Base-by-base conservation (phyloP, 2,888 invertebrate species). In the Chydorus sphaericus region DNA sequence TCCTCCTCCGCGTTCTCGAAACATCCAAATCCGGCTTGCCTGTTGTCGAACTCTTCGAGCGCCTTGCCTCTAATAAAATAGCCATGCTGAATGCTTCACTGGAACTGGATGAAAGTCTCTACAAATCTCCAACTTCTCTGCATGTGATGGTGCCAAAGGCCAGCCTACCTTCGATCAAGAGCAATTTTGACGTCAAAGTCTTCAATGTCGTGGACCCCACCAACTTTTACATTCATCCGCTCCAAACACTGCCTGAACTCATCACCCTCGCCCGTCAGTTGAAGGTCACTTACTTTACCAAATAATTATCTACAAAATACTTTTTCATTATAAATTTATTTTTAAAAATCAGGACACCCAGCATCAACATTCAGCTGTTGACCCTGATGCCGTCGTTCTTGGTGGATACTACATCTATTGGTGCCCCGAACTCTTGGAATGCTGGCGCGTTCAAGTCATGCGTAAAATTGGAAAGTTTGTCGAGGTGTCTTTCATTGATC, bases 41-140 rank as follows among this genome's bases (percentile, higher is more conserved):
- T 16, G 23, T 52, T 16, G 52, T 52, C 4, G 52, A 52, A 23
- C 33, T 52, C 10, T 52, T 33, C n/a, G 36, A 52, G 23, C 29
- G 36, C n/a, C 20, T 51, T 4, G n/a, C n/a, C n/a, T 36, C 33
- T 8, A 26, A 36, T 11, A 36, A 52, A 36, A 20, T 52, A 16
- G 36, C 36, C 23, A 10, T 23, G 11, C 20, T 52, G 1, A 52
- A 52, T 36, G 36, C 31, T 10, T 36, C 18, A 26, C 18, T 52
- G 52, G 52, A 52, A 11, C 30, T 36, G 18, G 52, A 52, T 10
- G 31, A 31, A 36, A 52, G 14, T 18, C 30, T 50, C 10, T 50
- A 50, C 16, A 11, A 23, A 18, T 29, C 29, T 10, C 5, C 29
- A 3, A 30, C n/a, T n/a, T n/a, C n/a, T n/a, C n/a, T n/a, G n/a